These are phyloP conservation scores for Cebidichthys violaceus DNA, from an alignment of 2,113 vertebrate species.

Conservation along the genomic window DNA sequence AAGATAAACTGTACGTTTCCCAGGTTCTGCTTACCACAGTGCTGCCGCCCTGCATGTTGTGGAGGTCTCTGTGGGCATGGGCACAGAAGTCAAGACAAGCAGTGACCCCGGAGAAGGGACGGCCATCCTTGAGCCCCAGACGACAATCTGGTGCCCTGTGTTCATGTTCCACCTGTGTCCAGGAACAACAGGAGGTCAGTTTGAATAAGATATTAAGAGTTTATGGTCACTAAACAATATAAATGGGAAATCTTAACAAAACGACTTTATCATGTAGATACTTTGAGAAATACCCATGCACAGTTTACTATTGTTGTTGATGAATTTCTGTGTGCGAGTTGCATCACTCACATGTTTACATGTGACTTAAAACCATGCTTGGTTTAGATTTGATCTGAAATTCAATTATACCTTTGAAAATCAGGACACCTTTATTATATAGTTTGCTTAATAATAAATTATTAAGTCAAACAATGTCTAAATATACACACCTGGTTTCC, in stretches of 20 bases:
- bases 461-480: neutral
- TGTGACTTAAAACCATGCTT: neutral
- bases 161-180: constrained; percentile 91
- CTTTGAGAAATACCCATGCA: neutral
- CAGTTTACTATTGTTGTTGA: neutral
- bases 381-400: constrained; percentile 4
- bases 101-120: constrained; percentile 97
- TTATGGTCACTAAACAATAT: neutral
- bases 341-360: neutral
- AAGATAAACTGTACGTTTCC: neutral
- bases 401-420: neutral
- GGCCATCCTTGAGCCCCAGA: constrained; percentile 92
- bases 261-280: neutral
- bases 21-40: constrained; percentile 89
- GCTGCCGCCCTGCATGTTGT: constrained; percentile 97
- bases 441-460: neutral
- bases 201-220: neutral
- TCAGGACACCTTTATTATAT: neutral
- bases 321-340: neutral
- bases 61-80: constrained; percentile 96
- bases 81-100: constrained; percentile 98
- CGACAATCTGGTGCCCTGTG: constrained; percentile 93
- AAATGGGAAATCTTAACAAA: neutral
- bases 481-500: constrained; percentile 89
- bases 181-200: neutral